A percentile compares a stretch with the other conserved stretches of the same genome.
Conservation (phyloP, 2,888 invertebrate species). For the Cephus sareptanus region DNA sequence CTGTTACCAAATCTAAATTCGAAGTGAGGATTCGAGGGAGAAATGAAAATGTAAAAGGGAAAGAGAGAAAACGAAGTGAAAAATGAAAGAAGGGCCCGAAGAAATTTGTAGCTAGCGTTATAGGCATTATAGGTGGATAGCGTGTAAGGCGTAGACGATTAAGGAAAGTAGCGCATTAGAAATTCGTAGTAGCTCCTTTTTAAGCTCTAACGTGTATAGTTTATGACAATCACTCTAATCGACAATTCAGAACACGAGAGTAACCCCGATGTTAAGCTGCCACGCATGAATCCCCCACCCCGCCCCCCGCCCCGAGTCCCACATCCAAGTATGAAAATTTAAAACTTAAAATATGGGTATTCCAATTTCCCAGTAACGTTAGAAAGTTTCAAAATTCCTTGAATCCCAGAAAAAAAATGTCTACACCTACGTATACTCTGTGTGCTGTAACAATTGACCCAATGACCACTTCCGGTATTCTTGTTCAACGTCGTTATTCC, state of each 20-base stretch:
- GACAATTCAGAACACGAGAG: slow-evolving; percentile 45
- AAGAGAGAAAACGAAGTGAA: not conserved
- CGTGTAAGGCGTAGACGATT: slow-evolving; percentile 21
- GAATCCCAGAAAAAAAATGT: not conserved
- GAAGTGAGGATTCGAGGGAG: not conserved
- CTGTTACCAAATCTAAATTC: not conserved
- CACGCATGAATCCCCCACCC: slow-evolving; percentile 36
- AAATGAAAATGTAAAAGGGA: not conserved
- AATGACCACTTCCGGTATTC: not conserved
- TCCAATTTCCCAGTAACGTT: not conserved
- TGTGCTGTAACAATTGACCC: not conserved
- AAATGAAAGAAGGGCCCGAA: not conserved
- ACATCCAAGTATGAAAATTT: not conserved
- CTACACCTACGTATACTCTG: not conserved
- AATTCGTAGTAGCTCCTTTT: slow-evolving; percentile 49
- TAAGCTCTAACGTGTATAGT: slow-evolving; percentile 55
- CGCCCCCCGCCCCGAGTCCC: slow-evolving; percentile 19
- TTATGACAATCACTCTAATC: slow-evolving; percentile 63
- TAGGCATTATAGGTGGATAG: not conserved
- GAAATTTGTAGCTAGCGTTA: not conserved
- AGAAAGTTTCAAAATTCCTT: not conserved
- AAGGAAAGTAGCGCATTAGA: slow-evolving; percentile 45
- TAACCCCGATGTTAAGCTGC: slow-evolving; percentile 49
- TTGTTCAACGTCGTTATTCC: not conserved
- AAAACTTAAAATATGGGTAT: not conserved